These are phyloP conservation scores for Nasonovia ribisnigri DNA, from an alignment of 2,888 invertebrate genomes.

Conservation along the genomic window DNA sequence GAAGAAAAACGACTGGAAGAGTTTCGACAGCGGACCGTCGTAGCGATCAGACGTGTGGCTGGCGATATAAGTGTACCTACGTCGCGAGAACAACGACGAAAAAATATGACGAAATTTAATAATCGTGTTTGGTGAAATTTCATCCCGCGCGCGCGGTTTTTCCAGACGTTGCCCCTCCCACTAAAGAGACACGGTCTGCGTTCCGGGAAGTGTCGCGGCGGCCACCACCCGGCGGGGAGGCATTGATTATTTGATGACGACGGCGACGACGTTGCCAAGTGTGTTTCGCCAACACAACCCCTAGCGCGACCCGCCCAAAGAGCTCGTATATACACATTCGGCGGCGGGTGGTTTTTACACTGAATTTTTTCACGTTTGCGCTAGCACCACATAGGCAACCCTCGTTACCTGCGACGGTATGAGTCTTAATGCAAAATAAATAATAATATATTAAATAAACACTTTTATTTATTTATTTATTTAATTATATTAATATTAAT, in stretches of 20 bases:
- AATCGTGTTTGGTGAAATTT: neutral
- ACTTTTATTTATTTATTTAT: conserved; percentile 31
- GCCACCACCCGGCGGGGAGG: neutral
- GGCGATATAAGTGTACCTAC: neutral
- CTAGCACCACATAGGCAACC: neutral
- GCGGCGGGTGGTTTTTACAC: neutral
- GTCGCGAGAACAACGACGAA: neutral
- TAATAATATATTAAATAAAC: conserved; percentile 24
- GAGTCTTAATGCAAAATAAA: neutral
- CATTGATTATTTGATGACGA: conserved; percentile 56
- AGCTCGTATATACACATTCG: neutral
- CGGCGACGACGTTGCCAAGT: conserved; percentile 56
- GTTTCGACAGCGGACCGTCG: neutral
- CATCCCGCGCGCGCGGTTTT: neutral
- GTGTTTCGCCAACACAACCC: neutral
- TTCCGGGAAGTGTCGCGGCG: neutral
- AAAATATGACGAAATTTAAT: neutral
- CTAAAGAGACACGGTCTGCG: neutral
- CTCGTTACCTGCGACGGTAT: neutral
- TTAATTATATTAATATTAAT: conserved; percentile 60
- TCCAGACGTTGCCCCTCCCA: neutral
- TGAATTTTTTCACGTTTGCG: neutral
- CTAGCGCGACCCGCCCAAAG: neutral
- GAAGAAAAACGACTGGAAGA: neutral
- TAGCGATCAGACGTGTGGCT: neutral